Base-by-base conservation (phyloP, 2,113 vertebrate species). In the Brachypodius melanocephalos region DNA sequence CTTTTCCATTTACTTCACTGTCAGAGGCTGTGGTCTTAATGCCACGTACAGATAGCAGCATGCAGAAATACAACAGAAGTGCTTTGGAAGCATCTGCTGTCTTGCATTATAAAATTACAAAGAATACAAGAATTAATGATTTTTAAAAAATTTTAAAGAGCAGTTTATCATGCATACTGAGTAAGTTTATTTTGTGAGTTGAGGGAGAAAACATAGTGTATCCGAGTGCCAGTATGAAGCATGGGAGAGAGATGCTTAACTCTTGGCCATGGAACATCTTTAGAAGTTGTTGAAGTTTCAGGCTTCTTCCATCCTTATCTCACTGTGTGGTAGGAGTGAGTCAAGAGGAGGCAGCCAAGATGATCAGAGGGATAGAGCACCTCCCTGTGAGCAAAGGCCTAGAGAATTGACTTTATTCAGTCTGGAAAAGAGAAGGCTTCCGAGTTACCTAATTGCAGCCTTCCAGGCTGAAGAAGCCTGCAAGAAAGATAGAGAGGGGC, bases 21-120 rank as follows among this genome's bases (percentile, higher is more conserved):
- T 38, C 3, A 9, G 63, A 91, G 57, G 20, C 48, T 61, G 14
- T 82, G 59, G 49, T n/a, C 29, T 93, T 82, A 73, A 57, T 49
- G 25, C 31, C 4, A 3, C 0, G 0, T 69, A 9, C 32, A 66
- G 22, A 38, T 21, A 43, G 34, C 36, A 58, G 24, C 20, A 21
- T 90, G 48, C 22, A 68, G 73, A 83, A 88, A 38, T 15, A 63
- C 21, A 21, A 40, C 21, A 17, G 16, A 48, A 79, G 8, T 74
- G 29, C 26, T 85, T 71, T 82, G 57, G 66, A 74, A 79, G 38
- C 18, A 63, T 46, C 49, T 55, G 21, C n/a, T 78, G 6, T n/a
- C 49, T 63, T 94, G 43, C 14, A n/a, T 59, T 89, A 36, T 67
- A 76, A 65, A 63, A 57, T 52, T 57, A 16, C 11, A 51, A 87